phyloP scores from a whole-genome alignment of 2,113 vertebrate genomes.

The Athene noctua region DNA sequence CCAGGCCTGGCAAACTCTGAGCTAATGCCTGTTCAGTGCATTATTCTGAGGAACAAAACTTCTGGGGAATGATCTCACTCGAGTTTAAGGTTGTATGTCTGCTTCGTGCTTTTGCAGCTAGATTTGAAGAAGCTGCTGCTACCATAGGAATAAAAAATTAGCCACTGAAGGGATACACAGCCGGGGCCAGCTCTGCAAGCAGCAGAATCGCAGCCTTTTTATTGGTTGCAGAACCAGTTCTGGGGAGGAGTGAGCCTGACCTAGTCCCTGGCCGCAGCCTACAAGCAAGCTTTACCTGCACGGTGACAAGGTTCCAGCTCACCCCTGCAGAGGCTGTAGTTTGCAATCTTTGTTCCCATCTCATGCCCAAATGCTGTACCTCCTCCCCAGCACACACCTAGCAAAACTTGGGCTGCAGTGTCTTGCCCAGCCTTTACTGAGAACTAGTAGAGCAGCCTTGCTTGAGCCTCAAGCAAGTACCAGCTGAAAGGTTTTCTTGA shows the following conservation, averaged over 20 bases:
- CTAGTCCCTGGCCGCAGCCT: not conserved
- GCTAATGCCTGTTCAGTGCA: not conserved
- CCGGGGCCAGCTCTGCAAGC: not conserved
- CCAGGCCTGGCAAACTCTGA: not conserved
- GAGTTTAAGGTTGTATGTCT: not conserved
- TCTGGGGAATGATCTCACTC: not conserved
- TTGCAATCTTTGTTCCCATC: not conserved
- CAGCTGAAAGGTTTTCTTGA: not conserved
- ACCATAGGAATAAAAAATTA: not conserved
- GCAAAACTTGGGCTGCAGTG: not conserved
- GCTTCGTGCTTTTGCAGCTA: not conserved
- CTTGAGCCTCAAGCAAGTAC: not conserved
- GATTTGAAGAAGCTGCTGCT: not conserved
- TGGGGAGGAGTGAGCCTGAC: not conserved
- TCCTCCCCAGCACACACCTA: fast-evolving
- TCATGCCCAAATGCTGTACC: not conserved
- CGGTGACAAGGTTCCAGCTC: not conserved
- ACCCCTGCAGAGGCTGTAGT: not conserved
- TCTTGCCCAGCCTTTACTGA: not conserved
- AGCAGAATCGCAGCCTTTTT: not conserved
- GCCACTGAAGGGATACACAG: not conserved
- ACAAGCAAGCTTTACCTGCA: not conserved
- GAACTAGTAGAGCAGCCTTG: not conserved
- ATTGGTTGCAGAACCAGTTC: not conserved
- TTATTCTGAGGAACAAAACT: not conserved